Evolutionary conservation across 2,888 invertebrate genomes (phyloP).

Genomic region (Trissolcus brochymenae): DNA sequence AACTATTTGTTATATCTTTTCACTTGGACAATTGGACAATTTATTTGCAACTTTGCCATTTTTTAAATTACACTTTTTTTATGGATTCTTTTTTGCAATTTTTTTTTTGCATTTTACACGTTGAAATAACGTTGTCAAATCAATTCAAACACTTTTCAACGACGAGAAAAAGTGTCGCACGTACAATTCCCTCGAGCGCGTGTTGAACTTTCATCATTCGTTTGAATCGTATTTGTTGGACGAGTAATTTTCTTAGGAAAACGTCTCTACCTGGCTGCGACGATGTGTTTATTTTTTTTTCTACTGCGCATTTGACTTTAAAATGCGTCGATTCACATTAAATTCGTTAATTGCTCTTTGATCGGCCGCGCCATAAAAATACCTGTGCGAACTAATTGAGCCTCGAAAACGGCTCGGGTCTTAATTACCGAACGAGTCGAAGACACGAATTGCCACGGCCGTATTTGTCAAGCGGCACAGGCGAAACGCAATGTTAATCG

Average conservation of each 20-base stretch:
- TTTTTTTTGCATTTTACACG: no score
- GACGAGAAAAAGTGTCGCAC: no score
- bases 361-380: conserved; percentile 50
- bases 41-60: conserved; percentile 14
- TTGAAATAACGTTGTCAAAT: conserved; percentile 34
- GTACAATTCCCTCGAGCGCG: no score
- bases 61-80: not conserved
- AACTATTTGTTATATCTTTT: no score
- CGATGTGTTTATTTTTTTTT: conserved; percentile 6
- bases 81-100: not conserved
- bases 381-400: conserved; percentile 49
- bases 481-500: conserved; percentile 41
- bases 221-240: not conserved
- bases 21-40: no score
- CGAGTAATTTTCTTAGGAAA: conserved; percentile 16
- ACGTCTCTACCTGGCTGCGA: conserved; percentile 2
- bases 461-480: conserved; percentile 51
- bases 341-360: conserved; percentile 47
- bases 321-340: conserved; percentile 26
- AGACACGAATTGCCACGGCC: conserved; percentile 39
- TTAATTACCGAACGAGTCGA: conserved; percentile 43
- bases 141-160: conserved; percentile 24
- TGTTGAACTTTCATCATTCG: not conserved
- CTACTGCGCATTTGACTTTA: conserved; percentile 19
- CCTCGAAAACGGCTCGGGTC: conserved; percentile 52